phyloP scores from a whole-genome alignment of 2,888 invertebrate genomes.

The Trichogramma dendrolimi region DNA sequence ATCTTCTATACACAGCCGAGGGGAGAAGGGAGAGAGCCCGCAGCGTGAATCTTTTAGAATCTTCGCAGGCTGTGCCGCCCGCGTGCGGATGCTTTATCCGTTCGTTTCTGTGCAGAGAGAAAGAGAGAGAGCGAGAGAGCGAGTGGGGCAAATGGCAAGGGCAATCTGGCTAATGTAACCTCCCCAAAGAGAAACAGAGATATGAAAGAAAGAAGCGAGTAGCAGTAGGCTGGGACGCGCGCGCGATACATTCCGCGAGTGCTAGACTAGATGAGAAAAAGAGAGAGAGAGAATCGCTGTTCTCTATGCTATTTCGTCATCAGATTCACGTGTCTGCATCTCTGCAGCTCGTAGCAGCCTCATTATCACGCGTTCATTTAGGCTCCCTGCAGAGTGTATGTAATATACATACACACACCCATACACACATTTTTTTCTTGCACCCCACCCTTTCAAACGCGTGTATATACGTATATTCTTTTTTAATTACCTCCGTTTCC shows the following conservation, averaged over 20 bases:
- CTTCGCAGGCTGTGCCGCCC: too few relatives aligned
- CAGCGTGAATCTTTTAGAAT: too few relatives aligned
- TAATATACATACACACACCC: too few relatives aligned
- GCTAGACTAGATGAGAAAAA: slow-evolving; percentile 32
- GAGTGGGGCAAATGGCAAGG: slow-evolving; percentile 33
- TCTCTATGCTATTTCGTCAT: slow-evolving; percentile 29
- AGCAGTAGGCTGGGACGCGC: not conserved
- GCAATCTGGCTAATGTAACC: slow-evolving; percentile 48
- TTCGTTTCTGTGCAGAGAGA: slow-evolving; percentile 8
- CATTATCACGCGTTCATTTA: slow-evolving; percentile 17
- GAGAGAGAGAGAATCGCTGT: slow-evolving; percentile 33
- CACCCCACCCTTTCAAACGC: too few relatives aligned
- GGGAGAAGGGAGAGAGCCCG: too few relatives aligned
- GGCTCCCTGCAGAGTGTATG: not conserved
- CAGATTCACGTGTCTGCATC: slow-evolving; percentile 11
- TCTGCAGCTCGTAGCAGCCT: not conserved
- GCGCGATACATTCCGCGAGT: not conserved
- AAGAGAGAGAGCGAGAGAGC: slow-evolving; percentile 29
- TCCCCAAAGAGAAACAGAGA: too few relatives aligned
- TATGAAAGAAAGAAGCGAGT: too few relatives aligned
- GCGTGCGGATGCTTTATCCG: too few relatives aligned
- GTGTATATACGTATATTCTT: slow-evolving; percentile 25
- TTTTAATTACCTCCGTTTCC: slow-evolving; percentile 27
- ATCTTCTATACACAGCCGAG: too few relatives aligned
- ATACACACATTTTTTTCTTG: too few relatives aligned